phyloP scores from a whole-genome alignment of 2,113 vertebrate genomes.

The Sinocyclocheilus anophthalmus region DNA sequence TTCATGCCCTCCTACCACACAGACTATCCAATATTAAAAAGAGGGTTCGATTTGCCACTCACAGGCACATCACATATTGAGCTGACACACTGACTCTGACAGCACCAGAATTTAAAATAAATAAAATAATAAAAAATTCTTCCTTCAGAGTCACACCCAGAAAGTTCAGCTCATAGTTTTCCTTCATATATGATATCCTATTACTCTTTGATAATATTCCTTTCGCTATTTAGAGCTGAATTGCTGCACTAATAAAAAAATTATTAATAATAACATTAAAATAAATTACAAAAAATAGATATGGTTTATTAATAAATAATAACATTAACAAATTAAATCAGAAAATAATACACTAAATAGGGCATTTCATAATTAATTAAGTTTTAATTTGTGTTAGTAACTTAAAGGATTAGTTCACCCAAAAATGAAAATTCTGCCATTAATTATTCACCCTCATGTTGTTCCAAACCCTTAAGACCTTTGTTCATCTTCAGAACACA shows the following conservation, averaged over 20 bases:
- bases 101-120: slow-evolving; percentile 35
- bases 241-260: not conserved
- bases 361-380: not conserved
- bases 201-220: not conserved
- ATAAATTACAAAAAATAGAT: not conserved
- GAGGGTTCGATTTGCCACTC: slow-evolving; percentile 31
- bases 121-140: slow-evolving; percentile 2
- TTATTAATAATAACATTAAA: not conserved
- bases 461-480: no score
- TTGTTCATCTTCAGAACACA: no score
- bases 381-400: not conserved
- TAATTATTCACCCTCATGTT: no score
- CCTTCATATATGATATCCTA: not conserved
- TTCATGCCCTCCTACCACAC: slow-evolving; percentile 38
- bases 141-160: not conserved
- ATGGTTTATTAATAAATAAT: not conserved
- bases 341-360: not conserved
- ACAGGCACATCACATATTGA: slow-evolving; percentile 20
- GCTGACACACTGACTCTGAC: slow-evolving; percentile 16
- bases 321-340: not conserved
- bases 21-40: slow-evolving; percentile 51
- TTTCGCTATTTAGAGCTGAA: not conserved
- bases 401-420: no score
- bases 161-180: not conserved
- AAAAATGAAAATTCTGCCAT: no score